Base-by-base conservation (phyloP, 2,888 invertebrate species). In the Amphipoea lucens region DNA sequence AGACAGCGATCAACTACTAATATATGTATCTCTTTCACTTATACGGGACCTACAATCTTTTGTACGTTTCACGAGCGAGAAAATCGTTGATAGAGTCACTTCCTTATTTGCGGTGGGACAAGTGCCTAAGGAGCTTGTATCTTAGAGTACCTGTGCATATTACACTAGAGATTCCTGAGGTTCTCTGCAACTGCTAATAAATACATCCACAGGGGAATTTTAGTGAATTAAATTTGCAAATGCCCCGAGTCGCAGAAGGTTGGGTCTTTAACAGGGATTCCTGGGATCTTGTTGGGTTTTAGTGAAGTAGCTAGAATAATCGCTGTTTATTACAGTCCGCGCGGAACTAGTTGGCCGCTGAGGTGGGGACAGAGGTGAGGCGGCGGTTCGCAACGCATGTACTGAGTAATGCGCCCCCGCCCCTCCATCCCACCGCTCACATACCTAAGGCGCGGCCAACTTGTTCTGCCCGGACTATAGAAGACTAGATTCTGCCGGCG, bases 221-320 rank as follows among this genome's bases (percentile, higher is more conserved):
- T 40, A 42, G 29, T 48, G 14, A 54, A 68, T 62, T 68, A 51
- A 73, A 84, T 80, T 84, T 84, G 12, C 23, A 60, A 84, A 48
- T 51, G n/a, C 48, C 45, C 1, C 1, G 12, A 14, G 45, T 40
- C 20, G 62, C 29, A 62, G 23, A 0, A 23, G 20, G 20, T 20
- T 51, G 14, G 42, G 48, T 42, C 36, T 51, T n/a, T n/a, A 60
- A 20, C 36, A 23, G 17, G n/a, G 9, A 68, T 68, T 68, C 54
- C 29, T 40, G 23, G 7, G 12, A 20, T 45, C 20, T 40, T 67
- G 45, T 29, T 54, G 17, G 40, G 6, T 29, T 74, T 57, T 17
- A 65, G 4, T 36, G 20, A 6, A 2, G 14, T 54, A 48, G 20
- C 23, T 42, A 9, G 4, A 45, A 14, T 1, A 45, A 9, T 2